Evolutionary conservation across 2,113 vertebrate genomes (phyloP).

Genomic region (Numenius arquata): DNA sequence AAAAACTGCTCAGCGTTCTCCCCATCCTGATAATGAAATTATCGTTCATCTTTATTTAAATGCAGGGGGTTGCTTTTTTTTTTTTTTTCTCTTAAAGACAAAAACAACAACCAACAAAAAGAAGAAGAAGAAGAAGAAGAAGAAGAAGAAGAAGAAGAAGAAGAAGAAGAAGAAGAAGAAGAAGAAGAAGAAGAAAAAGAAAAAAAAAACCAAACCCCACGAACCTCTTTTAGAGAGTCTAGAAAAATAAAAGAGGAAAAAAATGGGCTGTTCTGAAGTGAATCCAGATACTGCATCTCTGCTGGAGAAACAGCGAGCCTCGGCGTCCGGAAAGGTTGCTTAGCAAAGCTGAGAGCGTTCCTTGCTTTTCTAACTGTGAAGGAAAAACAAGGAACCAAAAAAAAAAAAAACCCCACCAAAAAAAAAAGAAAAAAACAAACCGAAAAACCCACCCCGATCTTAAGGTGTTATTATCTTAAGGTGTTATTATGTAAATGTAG

Average conservation of each 20-base stretch:
- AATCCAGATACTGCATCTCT: slow-evolving; percentile 57
- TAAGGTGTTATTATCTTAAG: slow-evolving; percentile 58
- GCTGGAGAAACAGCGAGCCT: slow-evolving; percentile 19
- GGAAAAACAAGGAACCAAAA: slow-evolving; percentile 55
- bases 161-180: neutral
- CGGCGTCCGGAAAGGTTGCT: slow-evolving; percentile 36
- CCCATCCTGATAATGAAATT: slow-evolving; percentile 65
- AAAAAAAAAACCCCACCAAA: neutral
- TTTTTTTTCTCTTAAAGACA: neutral
- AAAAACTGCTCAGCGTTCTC: neutral
- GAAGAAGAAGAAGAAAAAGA: neutral
- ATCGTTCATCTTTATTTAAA: slow-evolving; percentile 61
- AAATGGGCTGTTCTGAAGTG: slow-evolving; percentile 2
- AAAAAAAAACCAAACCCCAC: neutral
- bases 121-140: neutral
- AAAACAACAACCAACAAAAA: no score
- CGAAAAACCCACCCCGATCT: neutral
- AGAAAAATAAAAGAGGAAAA: neutral
- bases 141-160: neutral
- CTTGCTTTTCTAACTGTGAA: slow-evolving; percentile 43
- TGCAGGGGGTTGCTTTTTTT: neutral
- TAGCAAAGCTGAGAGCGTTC: slow-evolving; percentile 51
- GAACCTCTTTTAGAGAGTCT: neutral
- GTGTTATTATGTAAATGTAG: slow-evolving; percentile 67
- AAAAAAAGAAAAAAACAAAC: no score